phyloP scores from a whole-genome alignment of 1,140 invertebrate species.

The Prorops nasuta region DNA sequence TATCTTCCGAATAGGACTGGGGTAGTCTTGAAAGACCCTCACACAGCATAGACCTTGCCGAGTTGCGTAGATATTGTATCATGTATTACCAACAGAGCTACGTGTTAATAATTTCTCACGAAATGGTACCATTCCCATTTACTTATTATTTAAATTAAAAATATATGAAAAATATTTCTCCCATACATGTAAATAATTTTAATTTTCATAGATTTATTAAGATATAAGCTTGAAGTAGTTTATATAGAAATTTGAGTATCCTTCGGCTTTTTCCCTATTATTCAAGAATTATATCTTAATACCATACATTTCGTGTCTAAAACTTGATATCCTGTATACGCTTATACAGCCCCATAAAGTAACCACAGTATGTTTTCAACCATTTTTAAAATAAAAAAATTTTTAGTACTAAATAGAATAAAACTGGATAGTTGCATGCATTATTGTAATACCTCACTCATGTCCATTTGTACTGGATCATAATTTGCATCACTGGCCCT shows the following conservation, averaged over 20 bases:
- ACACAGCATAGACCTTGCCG: slow-evolving; percentile 58
- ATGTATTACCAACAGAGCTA: slow-evolving; percentile 60
- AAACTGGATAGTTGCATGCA: slow-evolving; percentile 5
- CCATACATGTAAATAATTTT: background rate
- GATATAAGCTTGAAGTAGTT: too few relatives aligned
- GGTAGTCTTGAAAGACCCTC: slow-evolving; percentile 58
- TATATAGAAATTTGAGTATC: too few relatives aligned
- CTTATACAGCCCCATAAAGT: slow-evolving; percentile 27
- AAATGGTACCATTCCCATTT: slow-evolving; percentile 56
- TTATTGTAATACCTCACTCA: slow-evolving; percentile 59
- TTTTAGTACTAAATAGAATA: slow-evolving; percentile 8
- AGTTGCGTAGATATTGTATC: slow-evolving; percentile 59
- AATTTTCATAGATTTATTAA: too few relatives aligned
- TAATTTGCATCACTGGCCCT: slow-evolving; percentile 56
- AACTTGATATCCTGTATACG: slow-evolving; percentile 17
- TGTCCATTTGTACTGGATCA: slow-evolving; percentile 61
- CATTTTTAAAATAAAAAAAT: slow-evolving; percentile 20
- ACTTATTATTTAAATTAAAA: slow-evolving; percentile 51
- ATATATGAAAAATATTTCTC: slow-evolving; percentile 30
- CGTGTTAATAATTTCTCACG: slow-evolving; percentile 59
- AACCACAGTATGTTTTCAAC: slow-evolving; percentile 26
- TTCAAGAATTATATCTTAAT: too few relatives aligned
- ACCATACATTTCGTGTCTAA: slow-evolving; percentile 18
- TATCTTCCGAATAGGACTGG: slow-evolving; percentile 55
- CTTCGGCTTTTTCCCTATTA: too few relatives aligned